Evolutionary conservation across 2,797 vertebrate genomes (phyloP).

Genomic region (Taeniopygia guttata): DNA sequence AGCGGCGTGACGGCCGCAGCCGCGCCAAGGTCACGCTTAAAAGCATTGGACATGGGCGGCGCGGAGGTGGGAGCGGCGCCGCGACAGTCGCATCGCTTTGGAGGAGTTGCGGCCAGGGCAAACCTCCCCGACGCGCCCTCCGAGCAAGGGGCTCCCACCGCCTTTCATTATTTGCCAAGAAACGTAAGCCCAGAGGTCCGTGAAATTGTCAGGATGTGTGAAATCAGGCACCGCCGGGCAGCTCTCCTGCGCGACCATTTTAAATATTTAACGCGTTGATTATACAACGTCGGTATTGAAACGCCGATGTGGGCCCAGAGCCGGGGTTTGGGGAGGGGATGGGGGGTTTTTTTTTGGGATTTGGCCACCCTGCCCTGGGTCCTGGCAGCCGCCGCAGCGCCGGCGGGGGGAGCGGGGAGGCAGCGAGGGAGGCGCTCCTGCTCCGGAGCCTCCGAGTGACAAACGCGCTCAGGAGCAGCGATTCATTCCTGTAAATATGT

Average conservation of each 20-base stretch:
- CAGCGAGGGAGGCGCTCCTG: background rate
- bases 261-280: slow-evolving; percentile 37
- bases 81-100: background rate
- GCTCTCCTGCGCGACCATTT: slow-evolving; percentile 9
- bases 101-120: background rate
- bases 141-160: background rate
- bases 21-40: slow-evolving; percentile 19
- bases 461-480: slow-evolving; percentile 23
- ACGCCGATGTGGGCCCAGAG: background rate
- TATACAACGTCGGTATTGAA: background rate
- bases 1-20: background rate
- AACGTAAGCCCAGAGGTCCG: slow-evolving; percentile 51
- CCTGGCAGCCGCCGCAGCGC: background rate
- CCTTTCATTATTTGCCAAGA: slow-evolving; percentile 36
- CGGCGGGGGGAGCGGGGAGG: background rate
- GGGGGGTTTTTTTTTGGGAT: background rate
- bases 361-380: background rate
- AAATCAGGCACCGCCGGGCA: slow-evolving; percentile 44
- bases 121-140: background rate
- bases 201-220: slow-evolving; percentile 47
- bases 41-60: slow-evolving; percentile 40
- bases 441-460: slow-evolving; percentile 22
- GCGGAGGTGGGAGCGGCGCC: background rate
- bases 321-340: background rate
- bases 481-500: slow-evolving; percentile 73